These are phyloP conservation scores for Meloidogyne exigua DNA, from an alignment of 1,140 invertebrate species.

Conservation along the genomic window DNA sequence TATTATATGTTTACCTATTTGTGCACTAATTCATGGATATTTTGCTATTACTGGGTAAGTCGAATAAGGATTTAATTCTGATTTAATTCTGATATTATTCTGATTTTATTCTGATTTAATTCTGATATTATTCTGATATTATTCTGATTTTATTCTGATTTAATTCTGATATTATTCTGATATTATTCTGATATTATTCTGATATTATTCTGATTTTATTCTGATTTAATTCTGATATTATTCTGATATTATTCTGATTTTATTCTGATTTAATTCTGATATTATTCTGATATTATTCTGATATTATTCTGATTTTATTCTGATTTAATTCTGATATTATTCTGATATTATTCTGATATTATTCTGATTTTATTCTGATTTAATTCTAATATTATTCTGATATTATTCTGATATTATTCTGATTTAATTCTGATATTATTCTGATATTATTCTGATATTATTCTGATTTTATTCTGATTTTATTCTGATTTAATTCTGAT, in stretches of 20 bases:
- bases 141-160: neutral
- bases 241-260: neutral
- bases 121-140: neutral
- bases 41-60: slow-evolving; percentile 24
- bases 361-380: neutral
- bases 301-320: neutral
- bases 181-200: neutral
- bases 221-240: neutral
- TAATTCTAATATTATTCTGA: neutral
- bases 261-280: neutral
- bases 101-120: neutral
- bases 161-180: neutral
- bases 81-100: neutral
- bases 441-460: neutral
- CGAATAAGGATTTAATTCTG: neutral
- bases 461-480: neutral
- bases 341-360: neutral
- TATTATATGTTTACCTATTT: slow-evolving; percentile 16
- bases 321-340: neutral
- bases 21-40: slow-evolving; percentile 19
- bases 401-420: neutral
- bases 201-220: neutral
- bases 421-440: neutral
- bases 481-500: neutral
- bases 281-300: neutral